A percentile compares a stretch with the other conserved stretches of the same genome.
Evolutionary conservation across 2,113 vertebrate species (phyloP).

Genomic region (Corydoras maculifer): DNA sequence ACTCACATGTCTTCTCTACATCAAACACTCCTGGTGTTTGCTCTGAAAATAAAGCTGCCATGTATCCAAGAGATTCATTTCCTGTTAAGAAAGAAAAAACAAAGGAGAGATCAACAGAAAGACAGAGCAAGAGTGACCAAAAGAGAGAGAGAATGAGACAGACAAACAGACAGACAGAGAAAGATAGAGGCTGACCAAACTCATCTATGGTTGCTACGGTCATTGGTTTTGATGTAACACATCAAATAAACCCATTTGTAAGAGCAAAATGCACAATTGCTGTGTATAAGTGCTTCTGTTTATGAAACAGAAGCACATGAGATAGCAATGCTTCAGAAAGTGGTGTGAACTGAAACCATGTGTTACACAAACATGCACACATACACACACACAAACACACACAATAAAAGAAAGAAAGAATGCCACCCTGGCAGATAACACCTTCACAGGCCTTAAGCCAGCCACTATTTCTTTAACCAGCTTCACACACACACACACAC

Average conservation of each 20-base stretch:
- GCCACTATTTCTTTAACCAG: constrained; percentile 16
- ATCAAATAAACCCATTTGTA: not conserved
- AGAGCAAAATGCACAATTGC: not conserved
- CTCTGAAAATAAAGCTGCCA: constrained; percentile 38
- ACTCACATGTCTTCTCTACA: constrained; percentile 13
- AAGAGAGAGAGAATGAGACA: not conserved
- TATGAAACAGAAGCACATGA: constrained; percentile 21
- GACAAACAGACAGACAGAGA: not conserved
- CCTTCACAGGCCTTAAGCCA: constrained; percentile 27
- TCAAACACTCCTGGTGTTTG: constrained; percentile 39
- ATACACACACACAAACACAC: constrained; percentile 22
- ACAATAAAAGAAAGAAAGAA: constrained; percentile 5
- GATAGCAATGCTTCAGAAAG: constrained; percentile 19
- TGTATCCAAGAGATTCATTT: constrained; percentile 40
- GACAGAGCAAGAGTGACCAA: not conserved
- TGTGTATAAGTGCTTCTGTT: constrained; percentile 7
- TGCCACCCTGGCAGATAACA: constrained; percentile 30
- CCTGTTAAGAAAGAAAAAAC: constrained; percentile 5
- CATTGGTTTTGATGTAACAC: no score
- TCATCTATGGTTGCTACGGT: no score
- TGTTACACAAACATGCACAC: constrained; percentile 15
- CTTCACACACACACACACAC: not conserved
- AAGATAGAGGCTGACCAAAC: not conserved
- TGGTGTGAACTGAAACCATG: constrained; percentile 23
- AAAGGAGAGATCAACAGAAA: constrained; percentile 16